Conservation (phyloP, 2,797 vertebrate species). For the Anisognathus igniventris region DNA sequence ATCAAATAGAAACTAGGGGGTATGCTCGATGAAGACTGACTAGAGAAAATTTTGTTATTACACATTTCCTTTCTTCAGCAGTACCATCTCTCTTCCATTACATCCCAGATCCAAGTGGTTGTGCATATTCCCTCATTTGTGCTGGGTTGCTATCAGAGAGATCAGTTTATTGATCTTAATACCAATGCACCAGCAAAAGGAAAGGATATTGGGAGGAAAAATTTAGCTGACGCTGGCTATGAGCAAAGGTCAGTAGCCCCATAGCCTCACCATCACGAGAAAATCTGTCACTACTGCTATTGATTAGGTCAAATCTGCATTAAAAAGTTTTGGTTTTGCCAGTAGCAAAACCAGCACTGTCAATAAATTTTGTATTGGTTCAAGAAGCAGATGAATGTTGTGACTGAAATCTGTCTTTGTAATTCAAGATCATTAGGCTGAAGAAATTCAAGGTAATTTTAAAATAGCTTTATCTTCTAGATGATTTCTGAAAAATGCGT, state of each 20-base stretch:
- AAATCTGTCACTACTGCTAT: not conserved
- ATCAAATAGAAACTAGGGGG: not conserved
- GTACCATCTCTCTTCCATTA: not conserved
- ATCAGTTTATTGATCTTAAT: not conserved
- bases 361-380: not conserved
- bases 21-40: not conserved
- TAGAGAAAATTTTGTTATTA: not conserved
- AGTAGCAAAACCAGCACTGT: not conserved
- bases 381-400: not conserved
- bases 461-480: not conserved
- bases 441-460: not conserved
- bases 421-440: not conserved
- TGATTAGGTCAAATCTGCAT: not conserved
- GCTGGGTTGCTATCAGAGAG: not conserved
- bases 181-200: not conserved
- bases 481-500: not conserved
- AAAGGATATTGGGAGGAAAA: not conserved
- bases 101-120: fast-evolving
- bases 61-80: not conserved
- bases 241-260: not conserved
- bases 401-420: not conserved
- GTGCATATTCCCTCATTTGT: not conserved
- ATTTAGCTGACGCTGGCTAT: not conserved
- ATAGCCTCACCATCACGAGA: not conserved
- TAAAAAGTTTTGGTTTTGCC: not conserved